Percentiles rank a stretch among this genome's conserved stretches.
phyloP scores from a whole-genome alignment of 2,797 vertebrate genomes.

The Gymnoscopelus braueri region DNA sequence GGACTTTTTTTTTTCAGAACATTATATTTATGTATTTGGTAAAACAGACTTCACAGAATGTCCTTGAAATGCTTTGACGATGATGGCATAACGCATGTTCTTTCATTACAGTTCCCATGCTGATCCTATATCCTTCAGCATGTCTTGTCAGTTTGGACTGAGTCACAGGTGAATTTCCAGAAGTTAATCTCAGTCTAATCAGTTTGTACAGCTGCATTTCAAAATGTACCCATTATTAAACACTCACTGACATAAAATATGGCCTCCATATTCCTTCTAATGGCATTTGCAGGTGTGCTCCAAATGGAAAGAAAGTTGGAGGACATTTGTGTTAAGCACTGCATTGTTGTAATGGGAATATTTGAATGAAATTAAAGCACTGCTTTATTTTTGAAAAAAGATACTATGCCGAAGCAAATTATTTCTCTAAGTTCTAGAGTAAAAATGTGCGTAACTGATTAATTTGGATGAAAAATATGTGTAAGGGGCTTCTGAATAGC shows the following conservation, averaged over 20 bases:
- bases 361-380: not conserved
- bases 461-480: slow-evolving; percentile 35
- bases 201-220: slow-evolving; percentile 62
- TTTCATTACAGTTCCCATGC: slow-evolving; percentile 9
- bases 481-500: slow-evolving; percentile 16
- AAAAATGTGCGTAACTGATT: not conserved
- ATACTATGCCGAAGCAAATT: too few species aligned
- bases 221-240: slow-evolving; percentile 43
- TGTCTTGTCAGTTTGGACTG: slow-evolving; percentile 53
- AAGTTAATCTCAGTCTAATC: slow-evolving; percentile 51
- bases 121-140: slow-evolving; percentile 34
- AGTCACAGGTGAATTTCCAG: slow-evolving; percentile 64
- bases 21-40: too few species aligned
- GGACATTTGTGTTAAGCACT: slow-evolving; percentile 28
- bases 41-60: not conserved
- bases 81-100: not conserved
- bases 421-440: too few species aligned
- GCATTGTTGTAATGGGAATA: slow-evolving; percentile 26
- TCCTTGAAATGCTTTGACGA: not conserved
- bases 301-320: slow-evolving; percentile 28
- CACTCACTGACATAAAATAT: slow-evolving; percentile 56
- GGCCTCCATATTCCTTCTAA: slow-evolving; percentile 47
- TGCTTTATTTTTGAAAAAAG: too few species aligned
- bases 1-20: too few species aligned
- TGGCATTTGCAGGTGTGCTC: slow-evolving; percentile 53